These are phyloP conservation scores for Dioctria linearis DNA, from an alignment of 2,888 invertebrate species.

Conservation along the genomic window DNA sequence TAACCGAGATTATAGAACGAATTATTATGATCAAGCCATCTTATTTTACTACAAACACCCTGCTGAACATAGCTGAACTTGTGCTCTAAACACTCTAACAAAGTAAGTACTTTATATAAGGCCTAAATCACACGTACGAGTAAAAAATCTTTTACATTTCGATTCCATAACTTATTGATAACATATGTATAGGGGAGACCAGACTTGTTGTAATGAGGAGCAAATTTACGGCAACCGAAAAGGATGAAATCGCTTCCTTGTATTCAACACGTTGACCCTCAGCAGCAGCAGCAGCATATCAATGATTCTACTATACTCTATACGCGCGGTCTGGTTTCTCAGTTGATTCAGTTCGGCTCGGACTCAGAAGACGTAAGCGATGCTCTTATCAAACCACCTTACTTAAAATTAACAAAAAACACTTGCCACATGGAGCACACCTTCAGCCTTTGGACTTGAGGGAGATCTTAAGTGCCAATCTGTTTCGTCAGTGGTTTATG, in stretches of 20 bases:
- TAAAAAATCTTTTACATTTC: conserved; percentile 41
- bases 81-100: no score
- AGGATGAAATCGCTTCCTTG: conserved; percentile 62
- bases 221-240: conserved; percentile 61
- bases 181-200: conserved; percentile 48
- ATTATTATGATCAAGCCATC: no score
- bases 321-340: neutral
- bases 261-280: conserved; percentile 61
- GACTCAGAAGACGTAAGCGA: conserved; percentile 47
- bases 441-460: conserved; percentile 50
- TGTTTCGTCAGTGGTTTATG: conserved; percentile 62
- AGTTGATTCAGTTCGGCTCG: conserved; percentile 2
- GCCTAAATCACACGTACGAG: conserved; percentile 39
- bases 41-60: no score
- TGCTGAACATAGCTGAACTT: conserved; percentile 20
- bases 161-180: conserved; percentile 58
- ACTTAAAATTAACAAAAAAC: conserved; percentile 54
- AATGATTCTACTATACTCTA: no score
- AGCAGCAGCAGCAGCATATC: neutral
- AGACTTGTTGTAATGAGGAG: conserved; percentile 59
- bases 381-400: conserved; percentile 44
- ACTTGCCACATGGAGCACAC: conserved; percentile 56
- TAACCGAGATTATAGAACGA: no score
- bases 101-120: conserved; percentile 5
- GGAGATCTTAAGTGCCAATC: conserved; percentile 61